Percentiles rank a stretch among this genome's conserved stretches.
Conservation (phyloP, 2,113 vertebrate genomes). For the Cephalopholis sonnerati region DNA sequence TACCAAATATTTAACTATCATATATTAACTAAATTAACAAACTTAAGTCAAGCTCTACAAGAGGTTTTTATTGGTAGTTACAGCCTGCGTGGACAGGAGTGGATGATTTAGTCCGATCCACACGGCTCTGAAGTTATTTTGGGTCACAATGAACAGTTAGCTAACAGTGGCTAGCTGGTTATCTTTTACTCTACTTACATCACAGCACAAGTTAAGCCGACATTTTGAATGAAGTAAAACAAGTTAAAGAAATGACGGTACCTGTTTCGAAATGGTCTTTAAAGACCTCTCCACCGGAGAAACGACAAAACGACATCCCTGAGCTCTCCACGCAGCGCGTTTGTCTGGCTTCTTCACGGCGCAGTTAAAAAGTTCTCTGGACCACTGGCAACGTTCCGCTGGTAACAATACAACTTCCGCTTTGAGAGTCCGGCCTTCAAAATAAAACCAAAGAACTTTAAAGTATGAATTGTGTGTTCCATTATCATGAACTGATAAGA, state of each 20-base stretch:
- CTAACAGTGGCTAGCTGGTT: conserved; percentile 3
- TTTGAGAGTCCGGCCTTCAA: background rate
- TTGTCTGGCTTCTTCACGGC: too few relatives aligned
- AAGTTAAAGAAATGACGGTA: conserved; percentile 40
- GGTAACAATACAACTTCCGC: conserved; percentile 23
- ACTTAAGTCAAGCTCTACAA: background rate
- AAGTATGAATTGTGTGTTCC: too few relatives aligned
- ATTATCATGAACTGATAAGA: too few relatives aligned
- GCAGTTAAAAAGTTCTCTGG: background rate
- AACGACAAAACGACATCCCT: conserved; percentile 91
- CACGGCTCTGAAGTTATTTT: background rate
- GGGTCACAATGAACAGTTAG: background rate
- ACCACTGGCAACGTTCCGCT: background rate
- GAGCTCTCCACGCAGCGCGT: background rate
- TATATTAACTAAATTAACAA: too few relatives aligned
- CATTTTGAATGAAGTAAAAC: background rate
- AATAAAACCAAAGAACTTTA: conserved; percentile 17
- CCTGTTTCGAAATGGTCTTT: conserved; percentile 90
- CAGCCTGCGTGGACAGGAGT: background rate
- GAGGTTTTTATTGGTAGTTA: too few relatives aligned
- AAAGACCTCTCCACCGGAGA: conserved; percentile 86
- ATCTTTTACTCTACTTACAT: background rate
- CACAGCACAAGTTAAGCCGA: background rate
- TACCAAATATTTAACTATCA: too few relatives aligned
- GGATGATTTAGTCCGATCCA: background rate